Evolutionary conservation across 2,888 invertebrate species (phyloP), one percentile per base, ranked within the genome.

Genomic region (Metalampra italica): DNA sequence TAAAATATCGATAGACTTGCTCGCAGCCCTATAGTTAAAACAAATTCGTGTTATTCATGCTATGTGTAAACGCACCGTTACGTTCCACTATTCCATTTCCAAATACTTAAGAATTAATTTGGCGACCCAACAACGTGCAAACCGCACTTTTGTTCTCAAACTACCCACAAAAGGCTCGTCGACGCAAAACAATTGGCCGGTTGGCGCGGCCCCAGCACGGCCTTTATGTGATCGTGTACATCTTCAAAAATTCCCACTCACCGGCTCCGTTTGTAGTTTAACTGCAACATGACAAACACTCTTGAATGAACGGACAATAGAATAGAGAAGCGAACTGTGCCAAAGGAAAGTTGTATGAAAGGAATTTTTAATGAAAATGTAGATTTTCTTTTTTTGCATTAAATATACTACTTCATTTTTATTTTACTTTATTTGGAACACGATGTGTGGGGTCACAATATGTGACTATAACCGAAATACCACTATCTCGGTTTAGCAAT

Each of bases 131-230:
- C 49, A 47, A 49, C 40, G 49, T 45, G 41, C 52, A 47, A 48
- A 50, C 57, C 59, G 54, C 61, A 66, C 58, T 62, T 60, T 64
- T 68, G 71, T 75, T 68, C 67, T 64, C 56, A 51, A 56, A 62
- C 51, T 60, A 59, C 54, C 64, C 62, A 64, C 74, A 71, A 71
- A 72, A 68, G 68, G 58, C 56, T 60, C 59, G 61, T 68, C 58
- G 60, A 64, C 62, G 65, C 67, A 63, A 71, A 72, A 71, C 71
- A 75, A 75, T 73, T 64, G 71, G 53, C 63, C 55, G 47, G 56
- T 64, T 62, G 60, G 57, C 62, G 46, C 50, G 47, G 49, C 43
- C 45, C 59, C 52, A 52, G 43, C 45, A 58, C 52, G 51, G 40
- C 36, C 37, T 42, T 36, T 47, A 37, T 42, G 29, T 29, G 29